These are phyloP conservation scores for Euschistus heros DNA, from an alignment of 1,140 invertebrate species.

Conservation along the genomic window DNA sequence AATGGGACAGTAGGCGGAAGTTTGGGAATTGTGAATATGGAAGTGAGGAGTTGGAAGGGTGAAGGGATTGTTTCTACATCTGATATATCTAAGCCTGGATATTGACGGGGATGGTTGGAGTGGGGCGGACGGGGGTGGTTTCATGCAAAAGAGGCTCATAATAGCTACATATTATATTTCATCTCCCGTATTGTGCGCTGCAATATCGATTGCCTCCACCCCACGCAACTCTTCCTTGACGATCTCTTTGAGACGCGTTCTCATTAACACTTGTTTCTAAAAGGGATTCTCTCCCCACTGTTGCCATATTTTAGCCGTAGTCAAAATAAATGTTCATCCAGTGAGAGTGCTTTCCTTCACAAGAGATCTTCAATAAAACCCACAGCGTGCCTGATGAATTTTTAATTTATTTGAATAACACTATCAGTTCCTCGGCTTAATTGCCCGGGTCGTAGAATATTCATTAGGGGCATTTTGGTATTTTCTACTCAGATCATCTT, in stretches of 20 bases:
- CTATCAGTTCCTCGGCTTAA: no score
- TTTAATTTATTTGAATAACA: no score
- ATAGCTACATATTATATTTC: slow-evolving; percentile 28
- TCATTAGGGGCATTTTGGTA: no score
- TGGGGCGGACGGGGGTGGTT: slow-evolving; percentile 1
- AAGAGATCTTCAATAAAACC: neutral
- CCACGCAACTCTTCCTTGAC: slow-evolving; percentile 17
- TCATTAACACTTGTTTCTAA: slow-evolving; percentile 28
- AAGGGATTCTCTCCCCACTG: slow-evolving; percentile 19
- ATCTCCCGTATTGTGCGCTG: slow-evolving; percentile 27
- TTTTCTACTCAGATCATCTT: no score
- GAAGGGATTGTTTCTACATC: slow-evolving; percentile 12
- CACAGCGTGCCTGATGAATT: no score
- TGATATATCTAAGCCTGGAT: slow-evolving; percentile 9
- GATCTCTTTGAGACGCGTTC: slow-evolving; percentile 23
- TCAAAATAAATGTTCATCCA: no score
- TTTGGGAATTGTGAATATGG: neutral
- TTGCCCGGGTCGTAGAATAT: no score
- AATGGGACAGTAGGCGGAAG: neutral
- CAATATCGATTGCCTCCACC: slow-evolving; percentile 26
- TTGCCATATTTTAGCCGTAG: no score
- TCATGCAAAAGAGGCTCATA: slow-evolving; percentile 26
- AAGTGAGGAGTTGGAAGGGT: slow-evolving; percentile 5
- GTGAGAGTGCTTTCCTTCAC: no score
- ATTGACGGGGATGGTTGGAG: slow-evolving; percentile 17